phyloP scores from a whole-genome alignment of 2,797 vertebrate species.

The Acestrorhynchus altus region DNA sequence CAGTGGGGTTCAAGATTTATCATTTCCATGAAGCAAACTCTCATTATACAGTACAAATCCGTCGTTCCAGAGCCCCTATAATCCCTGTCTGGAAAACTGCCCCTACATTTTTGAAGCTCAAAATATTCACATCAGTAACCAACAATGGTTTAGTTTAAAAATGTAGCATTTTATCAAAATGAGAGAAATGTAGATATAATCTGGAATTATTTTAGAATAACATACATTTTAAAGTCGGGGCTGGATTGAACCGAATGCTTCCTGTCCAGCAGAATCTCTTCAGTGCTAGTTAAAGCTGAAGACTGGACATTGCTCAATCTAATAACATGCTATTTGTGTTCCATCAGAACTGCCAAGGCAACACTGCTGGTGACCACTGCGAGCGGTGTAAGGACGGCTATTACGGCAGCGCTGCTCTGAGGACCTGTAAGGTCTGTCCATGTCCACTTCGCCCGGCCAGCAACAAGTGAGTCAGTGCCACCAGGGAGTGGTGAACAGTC shows the following conservation, averaged over 20 bases:
- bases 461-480: conserved; percentile 81
- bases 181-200: no score
- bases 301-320: not conserved
- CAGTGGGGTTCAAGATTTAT: no score
- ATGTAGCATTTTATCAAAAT: no score
- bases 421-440: conserved; percentile 83
- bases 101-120: no score
- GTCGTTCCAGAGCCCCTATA: no score
- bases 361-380: conserved; percentile 89
- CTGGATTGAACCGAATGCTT: not conserved
- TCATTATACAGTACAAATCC: no score
- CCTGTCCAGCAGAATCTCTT: not conserved
- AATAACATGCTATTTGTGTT: not conserved
- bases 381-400: conserved; percentile 90
- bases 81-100: no score
- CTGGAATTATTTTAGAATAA: no score
- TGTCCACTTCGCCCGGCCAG: conserved; percentile 80
- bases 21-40: no score
- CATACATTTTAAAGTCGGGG: not conserved
- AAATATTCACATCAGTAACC: no score
- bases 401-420: conserved; percentile 80
- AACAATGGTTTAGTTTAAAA: no score
- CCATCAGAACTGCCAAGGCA: conserved; percentile 86
- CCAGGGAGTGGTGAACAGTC: not conserved
- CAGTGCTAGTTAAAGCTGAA: not conserved